Evolutionary conservation across 2,797 vertebrate species (phyloP), one percentile per base, ranked within the genome.

Genomic region (Loris lydekkerianus): DNA sequence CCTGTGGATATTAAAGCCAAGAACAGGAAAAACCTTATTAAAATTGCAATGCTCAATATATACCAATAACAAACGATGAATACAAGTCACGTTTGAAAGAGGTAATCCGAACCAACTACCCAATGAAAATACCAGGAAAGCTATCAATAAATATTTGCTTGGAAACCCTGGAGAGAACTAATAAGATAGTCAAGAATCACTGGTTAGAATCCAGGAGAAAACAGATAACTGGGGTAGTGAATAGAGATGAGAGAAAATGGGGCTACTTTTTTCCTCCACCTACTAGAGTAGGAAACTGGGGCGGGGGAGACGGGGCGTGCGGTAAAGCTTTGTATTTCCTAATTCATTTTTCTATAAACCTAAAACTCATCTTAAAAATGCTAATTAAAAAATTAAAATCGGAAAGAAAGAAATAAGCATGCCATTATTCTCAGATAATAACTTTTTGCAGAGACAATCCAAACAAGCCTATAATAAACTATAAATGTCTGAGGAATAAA

Each of bases 1-100:
- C 7, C 4, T 76, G 11, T 67, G 53, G 46, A 69, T 95, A 76
- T 53, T 87, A 97, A 90, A 46, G 67, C n/a, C 65, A 95, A 91
- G 25, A 93, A 77, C 67, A 67, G 0, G 37, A 4, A 17, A 73
- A 76, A 72, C 65, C 34, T 34, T 34, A 34, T 34, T 40, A 40
- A 40, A 40, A 3, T 40, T 5, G 40, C 5, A 40, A 40, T 40
- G 37, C 29, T 65, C 53, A 56, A 56, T 56, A 40, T 40, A 40
- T 40, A 40, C 37, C 37, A 40, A 40, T 40, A 40, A 40, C 37
- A 40, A 40, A 40, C 37, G 37, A 40, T 40, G 37, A 40, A 40
- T 3, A 40, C 37, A 40, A 40, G 37, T 40, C 37, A 40, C 37
- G 37, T n/a, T n/a, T 34, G 18, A 95, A 56, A 60, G 73, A 58